These are phyloP conservation scores for Oophaga pumilio DNA, from an alignment of 2,113 vertebrate genomes.

Conservation along the genomic window DNA sequence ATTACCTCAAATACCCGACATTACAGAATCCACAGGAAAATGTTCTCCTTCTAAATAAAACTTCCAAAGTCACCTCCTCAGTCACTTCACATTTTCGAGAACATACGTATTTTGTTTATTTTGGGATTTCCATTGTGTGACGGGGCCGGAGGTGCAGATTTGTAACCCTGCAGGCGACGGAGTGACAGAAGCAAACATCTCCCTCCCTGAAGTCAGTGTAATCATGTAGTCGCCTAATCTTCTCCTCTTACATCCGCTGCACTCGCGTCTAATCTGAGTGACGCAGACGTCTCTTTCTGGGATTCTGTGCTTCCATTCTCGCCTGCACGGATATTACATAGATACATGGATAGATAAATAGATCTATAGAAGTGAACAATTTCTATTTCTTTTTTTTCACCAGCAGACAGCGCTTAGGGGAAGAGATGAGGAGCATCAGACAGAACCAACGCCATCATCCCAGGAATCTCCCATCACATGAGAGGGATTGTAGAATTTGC, in stretches of 20 bases:
- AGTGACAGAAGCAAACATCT: constrained; percentile 22
- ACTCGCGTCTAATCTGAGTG: constrained; percentile 26
- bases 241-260: constrained; percentile 23
- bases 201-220: constrained; percentile 22
- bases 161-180: constrained; percentile 30
- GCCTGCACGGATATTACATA: background rate
- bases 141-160: background rate
- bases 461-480: no score
- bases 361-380: no score
- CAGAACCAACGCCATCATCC: no score
- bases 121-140: constrained; percentile 38
- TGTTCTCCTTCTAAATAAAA: background rate
- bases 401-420: no score
- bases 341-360: background rate
- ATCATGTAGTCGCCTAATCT: constrained; percentile 42
- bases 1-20: background rate
- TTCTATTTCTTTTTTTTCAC: no score
- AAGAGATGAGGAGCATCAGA: no score
- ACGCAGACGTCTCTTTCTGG: constrained; percentile 4
- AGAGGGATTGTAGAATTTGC: no score
- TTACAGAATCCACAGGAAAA: background rate
- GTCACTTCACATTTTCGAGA: constrained; percentile 34
- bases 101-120: constrained; percentile 48
- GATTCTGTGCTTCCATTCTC: background rate
- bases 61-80: constrained; percentile 33